Conservation (phyloP, 2,113 vertebrate genomes). For the Thunnus maccoyii region DNA sequence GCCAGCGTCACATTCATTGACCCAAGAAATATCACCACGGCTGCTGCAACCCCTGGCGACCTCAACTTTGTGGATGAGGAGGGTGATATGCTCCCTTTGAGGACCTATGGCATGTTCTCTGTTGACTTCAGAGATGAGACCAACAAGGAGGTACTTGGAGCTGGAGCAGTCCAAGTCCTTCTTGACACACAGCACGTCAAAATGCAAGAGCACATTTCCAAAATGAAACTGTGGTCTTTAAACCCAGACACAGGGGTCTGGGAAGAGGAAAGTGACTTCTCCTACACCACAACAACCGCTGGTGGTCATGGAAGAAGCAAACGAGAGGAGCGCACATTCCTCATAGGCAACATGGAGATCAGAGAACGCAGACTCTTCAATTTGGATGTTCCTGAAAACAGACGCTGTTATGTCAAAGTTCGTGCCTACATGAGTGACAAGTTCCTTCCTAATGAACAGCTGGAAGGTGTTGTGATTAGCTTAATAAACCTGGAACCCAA, state of each 20-base stretch:
- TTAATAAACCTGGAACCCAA: constrained; percentile 95
- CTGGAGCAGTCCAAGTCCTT: constrained; percentile 88
- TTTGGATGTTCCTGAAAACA: constrained; percentile 95
- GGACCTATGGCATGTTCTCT: constrained; percentile 97
- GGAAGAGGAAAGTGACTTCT: constrained; percentile 92
- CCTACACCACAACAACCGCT: constrained; percentile 54
- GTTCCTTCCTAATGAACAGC: constrained; percentile 90
- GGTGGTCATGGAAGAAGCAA: constrained; percentile 79
- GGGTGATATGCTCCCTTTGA: constrained; percentile 91
- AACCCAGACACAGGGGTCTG: constrained; percentile 93
- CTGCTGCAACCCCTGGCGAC: constrained; percentile 90
- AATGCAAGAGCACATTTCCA: constrained; percentile 91
- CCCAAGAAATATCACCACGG: constrained; percentile 90
- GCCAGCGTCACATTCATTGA: constrained; percentile 96
- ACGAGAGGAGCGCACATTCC: constrained; percentile 94
- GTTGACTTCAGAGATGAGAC: constrained; percentile 91
- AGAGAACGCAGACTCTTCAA: constrained; percentile 96
- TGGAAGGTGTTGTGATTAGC: constrained; percentile 93
- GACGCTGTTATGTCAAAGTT: constrained; percentile 98
- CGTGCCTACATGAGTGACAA: constrained; percentile 95
- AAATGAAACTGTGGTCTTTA: constrained; percentile 96
- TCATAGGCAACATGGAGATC: constrained; percentile 95
- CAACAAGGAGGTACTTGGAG: constrained; percentile 85
- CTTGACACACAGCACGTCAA: constrained; percentile 90
- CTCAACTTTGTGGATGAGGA: constrained; percentile 90